These are phyloP conservation scores for Chionis minor DNA, from an alignment of 2,113 vertebrate species.

Conservation along the genomic window DNA sequence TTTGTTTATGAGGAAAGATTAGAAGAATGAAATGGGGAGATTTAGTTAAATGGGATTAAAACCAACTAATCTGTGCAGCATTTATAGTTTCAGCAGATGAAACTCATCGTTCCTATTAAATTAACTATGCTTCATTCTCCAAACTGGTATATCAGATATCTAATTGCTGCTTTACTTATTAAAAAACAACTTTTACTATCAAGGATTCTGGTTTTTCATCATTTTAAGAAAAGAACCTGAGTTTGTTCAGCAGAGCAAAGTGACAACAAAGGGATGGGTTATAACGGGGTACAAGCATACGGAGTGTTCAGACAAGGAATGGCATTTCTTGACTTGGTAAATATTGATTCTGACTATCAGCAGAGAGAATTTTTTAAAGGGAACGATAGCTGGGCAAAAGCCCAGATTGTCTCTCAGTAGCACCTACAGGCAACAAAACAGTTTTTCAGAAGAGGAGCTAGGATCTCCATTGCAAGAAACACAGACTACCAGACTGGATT, in stretches of 20 bases:
- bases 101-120: background rate
- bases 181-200: background rate
- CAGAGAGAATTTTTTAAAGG: conserved; percentile 31
- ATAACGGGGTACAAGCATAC: background rate
- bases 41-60: conserved; percentile 53
- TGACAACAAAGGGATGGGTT: conserved; percentile 33
- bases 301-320: background rate
- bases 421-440: background rate
- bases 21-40: conserved; percentile 26
- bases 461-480: background rate
- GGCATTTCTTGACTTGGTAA: conserved; percentile 42
- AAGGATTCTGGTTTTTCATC: background rate
- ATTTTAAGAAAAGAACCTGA: background rate
- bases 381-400: background rate
- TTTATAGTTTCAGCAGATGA: background rate
- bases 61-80: background rate
- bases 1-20: conserved; percentile 51
- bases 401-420: background rate
- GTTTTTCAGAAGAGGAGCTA: background rate
- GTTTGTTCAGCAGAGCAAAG: background rate
- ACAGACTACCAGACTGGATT: background rate
- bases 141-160: background rate
- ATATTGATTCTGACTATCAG: conserved; percentile 41
- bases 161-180: background rate
- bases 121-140: background rate